A percentile compares a stretch with the other conserved stretches of the same genome.
Evolutionary conservation across 1,140 invertebrate species (phyloP).

Genomic region (Pararge aegeria): DNA sequence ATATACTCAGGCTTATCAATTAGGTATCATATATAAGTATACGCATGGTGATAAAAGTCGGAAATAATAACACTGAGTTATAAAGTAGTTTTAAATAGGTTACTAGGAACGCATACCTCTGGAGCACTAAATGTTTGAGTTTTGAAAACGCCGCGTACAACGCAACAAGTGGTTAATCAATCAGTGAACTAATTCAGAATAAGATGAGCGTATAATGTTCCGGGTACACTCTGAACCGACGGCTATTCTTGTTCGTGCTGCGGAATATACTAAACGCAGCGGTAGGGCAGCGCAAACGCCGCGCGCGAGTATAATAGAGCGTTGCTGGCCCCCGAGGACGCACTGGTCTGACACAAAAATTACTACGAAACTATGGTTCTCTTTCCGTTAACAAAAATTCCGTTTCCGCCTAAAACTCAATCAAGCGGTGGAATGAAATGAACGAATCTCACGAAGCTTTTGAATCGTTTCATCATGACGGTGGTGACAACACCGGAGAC

Average conservation of each 20-base stretch:
- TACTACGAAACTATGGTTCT: constrained; percentile 43
- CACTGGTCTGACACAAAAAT: constrained; percentile 54
- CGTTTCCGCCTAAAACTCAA: constrained; percentile 52
- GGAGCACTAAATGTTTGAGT: no score
- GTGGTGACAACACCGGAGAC: constrained; percentile 71
- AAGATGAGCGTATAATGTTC: constrained; percentile 2
- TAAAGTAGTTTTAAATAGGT: neutral
- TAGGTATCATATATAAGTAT: constrained; percentile 21
- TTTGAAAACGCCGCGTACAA: neutral
- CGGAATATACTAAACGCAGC: constrained; percentile 67
- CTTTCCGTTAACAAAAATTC: constrained; percentile 55
- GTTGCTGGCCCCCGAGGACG: constrained; percentile 36
- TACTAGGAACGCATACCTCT: neutral
- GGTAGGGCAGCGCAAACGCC: constrained; percentile 62
- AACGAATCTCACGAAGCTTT: constrained; percentile 43
- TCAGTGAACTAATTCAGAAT: constrained; percentile 5
- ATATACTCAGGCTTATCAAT: constrained; percentile 25
- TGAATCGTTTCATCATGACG: constrained; percentile 40
- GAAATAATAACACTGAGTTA: neutral
- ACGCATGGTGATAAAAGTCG: constrained; percentile 21
- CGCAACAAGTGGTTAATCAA: neutral
- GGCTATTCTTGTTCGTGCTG: constrained; percentile 68
- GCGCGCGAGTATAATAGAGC: constrained; percentile 48
- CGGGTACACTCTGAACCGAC: constrained; percentile 35
- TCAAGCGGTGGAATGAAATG: constrained; percentile 53